Conservation (phyloP, 2,113 vertebrate genomes). For the Hippocampus guttulatus region DNA sequence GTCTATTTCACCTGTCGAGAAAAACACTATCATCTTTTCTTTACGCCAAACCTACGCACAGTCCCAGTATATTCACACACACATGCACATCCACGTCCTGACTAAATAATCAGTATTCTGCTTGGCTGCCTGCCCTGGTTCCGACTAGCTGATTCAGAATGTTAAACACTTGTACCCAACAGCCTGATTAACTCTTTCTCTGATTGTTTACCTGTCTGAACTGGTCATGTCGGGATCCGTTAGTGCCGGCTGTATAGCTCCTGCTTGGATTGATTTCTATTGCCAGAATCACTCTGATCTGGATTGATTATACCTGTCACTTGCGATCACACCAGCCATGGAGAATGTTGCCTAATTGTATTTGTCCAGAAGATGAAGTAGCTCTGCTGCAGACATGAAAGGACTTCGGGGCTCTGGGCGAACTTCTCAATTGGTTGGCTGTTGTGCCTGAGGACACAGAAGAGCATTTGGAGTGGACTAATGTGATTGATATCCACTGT, state of each 20-base stretch:
- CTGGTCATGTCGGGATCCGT: slow-evolving; percentile 50
- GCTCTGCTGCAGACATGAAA: slow-evolving; percentile 52
- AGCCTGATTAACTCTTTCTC: slow-evolving; percentile 57
- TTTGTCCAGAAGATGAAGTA: slow-evolving; percentile 65
- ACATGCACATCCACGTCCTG: slow-evolving; percentile 9
- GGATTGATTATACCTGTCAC: slow-evolving; percentile 58
- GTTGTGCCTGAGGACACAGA: slow-evolving; percentile 12
- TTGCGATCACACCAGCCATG: slow-evolving; percentile 53
- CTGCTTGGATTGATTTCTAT: slow-evolving; percentile 60
- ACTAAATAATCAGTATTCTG: slow-evolving; percentile 60
- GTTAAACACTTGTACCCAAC: slow-evolving; percentile 55
- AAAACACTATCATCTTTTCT: slow-evolving; percentile 15
- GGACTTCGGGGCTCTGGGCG: slow-evolving; percentile 26
- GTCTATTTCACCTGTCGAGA: slow-evolving; percentile 35
- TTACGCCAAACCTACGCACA: slow-evolving; percentile 19
- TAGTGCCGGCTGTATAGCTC: slow-evolving; percentile 44
- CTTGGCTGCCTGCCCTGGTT: slow-evolving; percentile 45
- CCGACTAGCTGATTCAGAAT: slow-evolving; percentile 54
- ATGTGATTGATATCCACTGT: slow-evolving; percentile 8
- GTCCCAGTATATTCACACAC: slow-evolving; percentile 1
- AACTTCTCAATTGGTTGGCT: slow-evolving; percentile 25
- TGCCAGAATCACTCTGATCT: slow-evolving; percentile 56
- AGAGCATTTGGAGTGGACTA: slow-evolving; percentile 3
- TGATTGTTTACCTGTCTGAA: slow-evolving; percentile 66
- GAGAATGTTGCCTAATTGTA: slow-evolving; percentile 52